phyloP scores from a whole-genome alignment of 2,888 invertebrate genomes.

The Lasioglossum oenotherae region DNA sequence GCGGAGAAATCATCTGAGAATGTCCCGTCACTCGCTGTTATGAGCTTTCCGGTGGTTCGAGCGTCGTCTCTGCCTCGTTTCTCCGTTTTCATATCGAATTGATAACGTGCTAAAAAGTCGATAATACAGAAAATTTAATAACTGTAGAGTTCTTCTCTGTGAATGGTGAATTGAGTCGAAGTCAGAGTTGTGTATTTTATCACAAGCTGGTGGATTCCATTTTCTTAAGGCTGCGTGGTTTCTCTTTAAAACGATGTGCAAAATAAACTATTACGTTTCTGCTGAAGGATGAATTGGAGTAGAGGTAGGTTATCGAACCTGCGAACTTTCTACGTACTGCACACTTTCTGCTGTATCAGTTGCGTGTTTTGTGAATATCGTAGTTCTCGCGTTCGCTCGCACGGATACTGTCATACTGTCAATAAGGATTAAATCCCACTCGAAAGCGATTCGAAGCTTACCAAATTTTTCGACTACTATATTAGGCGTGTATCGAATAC shows the following conservation, averaged over 20 bases:
- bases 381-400: background rate
- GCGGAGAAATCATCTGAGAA: background rate
- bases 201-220: background rate
- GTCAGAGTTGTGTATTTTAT: background rate
- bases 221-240: no score
- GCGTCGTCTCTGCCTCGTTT: background rate
- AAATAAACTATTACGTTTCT: background rate
- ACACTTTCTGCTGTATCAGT: background rate
- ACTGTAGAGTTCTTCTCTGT: background rate
- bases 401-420: background rate
- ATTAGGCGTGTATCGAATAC: background rate
- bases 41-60: background rate
- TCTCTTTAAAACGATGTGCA: background rate
- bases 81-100: background rate
- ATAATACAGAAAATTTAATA: background rate
- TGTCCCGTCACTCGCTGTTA: background rate
- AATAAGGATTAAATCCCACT: constrained; percentile 10
- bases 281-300: background rate
- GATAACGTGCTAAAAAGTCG: background rate
- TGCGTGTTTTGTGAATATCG: background rate
- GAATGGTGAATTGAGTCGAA: background rate
- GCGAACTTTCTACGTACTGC: background rate
- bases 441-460: constrained; percentile 8
- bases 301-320: background rate
- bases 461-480: background rate